phyloP scores from a whole-genome alignment of 2,797 vertebrate genomes.

The Geotrypetes seraphini region DNA sequence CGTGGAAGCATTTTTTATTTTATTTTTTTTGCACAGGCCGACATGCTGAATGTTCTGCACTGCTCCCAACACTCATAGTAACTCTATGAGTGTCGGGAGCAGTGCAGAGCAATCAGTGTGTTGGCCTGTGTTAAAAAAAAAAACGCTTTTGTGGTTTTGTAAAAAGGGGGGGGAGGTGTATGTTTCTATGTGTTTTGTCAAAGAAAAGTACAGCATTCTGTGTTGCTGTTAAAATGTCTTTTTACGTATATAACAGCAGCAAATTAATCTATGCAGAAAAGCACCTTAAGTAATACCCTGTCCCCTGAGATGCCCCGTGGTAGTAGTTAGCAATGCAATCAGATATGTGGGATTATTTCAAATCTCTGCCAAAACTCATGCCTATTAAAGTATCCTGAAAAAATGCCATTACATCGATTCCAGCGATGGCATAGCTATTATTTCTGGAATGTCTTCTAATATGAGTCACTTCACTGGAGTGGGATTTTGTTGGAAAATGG shows the following conservation, averaged over 20 bases:
- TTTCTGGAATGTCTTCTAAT: constrained; percentile 62
- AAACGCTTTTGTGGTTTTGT: no score
- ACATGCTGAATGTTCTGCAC: no score
- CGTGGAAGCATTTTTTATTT: no score
- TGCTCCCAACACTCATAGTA: no score
- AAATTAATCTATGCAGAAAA: constrained; percentile 29
- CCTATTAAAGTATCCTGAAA: constrained; percentile 55
- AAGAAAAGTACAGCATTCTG: no score
- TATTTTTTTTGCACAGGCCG: no score
- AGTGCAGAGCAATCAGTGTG: no score
- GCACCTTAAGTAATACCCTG: constrained; percentile 37
- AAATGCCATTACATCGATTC: constrained; percentile 62
- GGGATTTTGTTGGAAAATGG: constrained; percentile 44
- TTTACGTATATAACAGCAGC: constrained; percentile 30
- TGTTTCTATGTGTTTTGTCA: no score
- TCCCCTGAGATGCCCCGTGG: constrained; percentile 35
- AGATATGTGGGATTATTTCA: constrained; percentile 42
- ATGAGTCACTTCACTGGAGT: constrained; percentile 51
- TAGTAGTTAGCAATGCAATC: constrained; percentile 44
- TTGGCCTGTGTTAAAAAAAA: no score
- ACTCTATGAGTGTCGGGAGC: no score
- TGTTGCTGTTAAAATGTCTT: no score
- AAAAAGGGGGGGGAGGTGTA: no score
- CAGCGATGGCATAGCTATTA: constrained; percentile 50
- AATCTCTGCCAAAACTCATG: constrained; percentile 50